phyloP scores from a whole-genome alignment of 2,797 vertebrate genomes.

The Smutsia temminckii region DNA sequence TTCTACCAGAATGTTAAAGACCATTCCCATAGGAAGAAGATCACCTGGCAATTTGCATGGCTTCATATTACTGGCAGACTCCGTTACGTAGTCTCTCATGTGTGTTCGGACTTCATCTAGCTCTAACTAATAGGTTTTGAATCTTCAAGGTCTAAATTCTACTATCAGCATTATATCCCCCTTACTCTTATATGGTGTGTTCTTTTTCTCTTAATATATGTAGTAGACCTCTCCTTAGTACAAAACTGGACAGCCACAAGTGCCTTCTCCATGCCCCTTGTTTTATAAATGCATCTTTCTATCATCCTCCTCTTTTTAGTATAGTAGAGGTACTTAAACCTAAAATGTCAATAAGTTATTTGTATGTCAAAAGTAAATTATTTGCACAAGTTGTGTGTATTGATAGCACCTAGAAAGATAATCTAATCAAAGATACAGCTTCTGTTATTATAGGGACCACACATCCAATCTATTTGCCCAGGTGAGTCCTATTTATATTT shows the following conservation, averaged over 20 bases:
- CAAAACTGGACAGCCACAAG: neutral
- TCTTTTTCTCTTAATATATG: neutral
- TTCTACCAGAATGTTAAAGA: neutral
- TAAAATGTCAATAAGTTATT: neutral
- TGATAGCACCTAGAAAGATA: neutral
- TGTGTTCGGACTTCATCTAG: neutral
- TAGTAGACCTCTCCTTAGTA: neutral
- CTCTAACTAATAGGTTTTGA: neutral
- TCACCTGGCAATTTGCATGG: neutral
- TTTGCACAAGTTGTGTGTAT: neutral
- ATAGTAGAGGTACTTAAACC: neutral
- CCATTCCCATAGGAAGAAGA: neutral
- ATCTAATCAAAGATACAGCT: neutral
- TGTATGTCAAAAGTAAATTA: neutral
- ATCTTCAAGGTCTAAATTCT: neutral
- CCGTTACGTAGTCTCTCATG: neutral
- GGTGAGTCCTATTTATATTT: neutral
- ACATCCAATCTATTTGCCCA: neutral
- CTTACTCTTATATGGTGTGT: neutral
- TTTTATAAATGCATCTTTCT: neutral
- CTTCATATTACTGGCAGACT: neutral
- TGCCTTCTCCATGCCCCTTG: neutral
- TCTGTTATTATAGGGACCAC: neutral
- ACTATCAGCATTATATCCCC: neutral
- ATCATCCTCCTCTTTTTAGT: neutral